Evolutionary conservation across 2,797 vertebrate genomes (phyloP).

Genomic region (Sebastes miniatus): DNA sequence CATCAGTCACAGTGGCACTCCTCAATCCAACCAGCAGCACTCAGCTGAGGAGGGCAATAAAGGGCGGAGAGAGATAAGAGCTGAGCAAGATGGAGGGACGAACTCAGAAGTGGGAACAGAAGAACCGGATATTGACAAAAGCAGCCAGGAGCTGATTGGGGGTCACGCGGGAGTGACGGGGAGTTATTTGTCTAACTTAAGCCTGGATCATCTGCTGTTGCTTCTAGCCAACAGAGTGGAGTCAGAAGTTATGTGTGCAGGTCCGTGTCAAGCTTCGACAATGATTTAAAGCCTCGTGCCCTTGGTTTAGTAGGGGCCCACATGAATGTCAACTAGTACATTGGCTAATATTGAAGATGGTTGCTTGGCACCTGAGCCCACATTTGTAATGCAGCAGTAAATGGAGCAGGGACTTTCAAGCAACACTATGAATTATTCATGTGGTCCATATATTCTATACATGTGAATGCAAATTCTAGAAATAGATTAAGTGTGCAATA

Average conservation of each 20-base stretch:
- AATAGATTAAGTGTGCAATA: not conserved
- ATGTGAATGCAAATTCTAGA: constrained; percentile 7
- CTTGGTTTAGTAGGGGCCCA: constrained; percentile 6
- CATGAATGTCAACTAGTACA: constrained; percentile 43
- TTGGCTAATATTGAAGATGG: constrained; percentile 28
- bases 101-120: not conserved
- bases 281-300: constrained; percentile 46
- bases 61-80: constrained; percentile 8
- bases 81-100: not conserved
- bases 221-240: constrained; percentile 26
- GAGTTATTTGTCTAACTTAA: constrained; percentile 53
- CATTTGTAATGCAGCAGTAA: constrained; percentile 47
- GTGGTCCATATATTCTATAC: constrained; percentile 2
- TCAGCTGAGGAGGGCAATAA: constrained; percentile 6
- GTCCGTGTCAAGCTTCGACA: constrained; percentile 1
- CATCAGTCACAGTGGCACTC: constrained; percentile 8
- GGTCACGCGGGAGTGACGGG: not conserved
- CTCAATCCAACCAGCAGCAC: constrained; percentile 1
- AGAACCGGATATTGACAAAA: constrained; percentile 40
- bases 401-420: constrained; percentile 30
- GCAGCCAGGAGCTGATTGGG: constrained; percentile 26
- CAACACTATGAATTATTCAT: constrained; percentile 60
- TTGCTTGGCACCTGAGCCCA: constrained; percentile 41
- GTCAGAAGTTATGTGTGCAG: constrained; percentile 22
- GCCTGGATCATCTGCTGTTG: constrained; percentile 37